phyloP scores from a whole-genome alignment of 1,140 invertebrate species.

The Gyrodactylus bullatarudis region DNA sequence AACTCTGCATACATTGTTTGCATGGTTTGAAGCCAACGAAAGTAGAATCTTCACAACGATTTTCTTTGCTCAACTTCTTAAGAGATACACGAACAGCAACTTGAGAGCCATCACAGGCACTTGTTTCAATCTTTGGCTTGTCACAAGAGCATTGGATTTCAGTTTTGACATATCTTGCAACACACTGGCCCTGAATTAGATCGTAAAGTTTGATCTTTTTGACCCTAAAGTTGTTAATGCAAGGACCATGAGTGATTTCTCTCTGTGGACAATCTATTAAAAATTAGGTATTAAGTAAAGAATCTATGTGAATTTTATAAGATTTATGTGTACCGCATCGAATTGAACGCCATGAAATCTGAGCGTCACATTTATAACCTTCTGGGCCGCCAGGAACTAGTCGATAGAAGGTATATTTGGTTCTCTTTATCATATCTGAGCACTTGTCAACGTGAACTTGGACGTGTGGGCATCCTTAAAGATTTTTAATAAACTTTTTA shows the following conservation, averaged over 20 bases:
- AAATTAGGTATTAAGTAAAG: no score
- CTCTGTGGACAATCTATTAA: not conserved
- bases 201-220: not conserved
- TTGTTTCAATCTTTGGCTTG: not conserved
- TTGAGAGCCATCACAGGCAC: not conserved
- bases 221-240: not conserved
- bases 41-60: not conserved
- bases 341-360: not conserved
- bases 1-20: not conserved
- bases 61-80: not conserved
- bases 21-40: not conserved
- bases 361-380: not conserved
- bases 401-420: not conserved
- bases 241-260: not conserved
- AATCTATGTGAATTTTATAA: not conserved
- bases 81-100: not conserved
- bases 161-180: not conserved
- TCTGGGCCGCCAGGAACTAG: not conserved
- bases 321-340: not conserved
- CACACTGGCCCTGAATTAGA: not conserved
- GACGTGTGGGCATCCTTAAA: not conserved
- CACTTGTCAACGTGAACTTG: not conserved
- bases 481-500: not conserved
- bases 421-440: not conserved
- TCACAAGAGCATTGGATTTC: not conserved